These are phyloP conservation scores for Aphrophora alni DNA, from an alignment of 2,888 invertebrate genomes.

Conservation along the genomic window DNA sequence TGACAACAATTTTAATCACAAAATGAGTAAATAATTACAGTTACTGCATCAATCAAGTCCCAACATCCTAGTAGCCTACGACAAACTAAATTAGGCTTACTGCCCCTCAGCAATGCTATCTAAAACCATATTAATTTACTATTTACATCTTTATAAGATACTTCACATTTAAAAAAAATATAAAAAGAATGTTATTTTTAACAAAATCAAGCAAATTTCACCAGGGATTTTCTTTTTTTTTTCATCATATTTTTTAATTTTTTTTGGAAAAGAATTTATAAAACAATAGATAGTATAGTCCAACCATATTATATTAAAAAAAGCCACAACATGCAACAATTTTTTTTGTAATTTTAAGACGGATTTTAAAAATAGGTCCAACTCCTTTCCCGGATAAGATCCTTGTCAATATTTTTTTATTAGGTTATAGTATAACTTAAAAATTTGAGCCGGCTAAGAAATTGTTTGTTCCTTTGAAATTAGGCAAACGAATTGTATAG, in stretches of 20 bases:
- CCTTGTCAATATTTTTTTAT: no score
- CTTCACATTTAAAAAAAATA: slow-evolving; percentile 15
- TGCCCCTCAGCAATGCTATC: background rate
- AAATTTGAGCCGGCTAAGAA: no score
- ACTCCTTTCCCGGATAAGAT: no score
- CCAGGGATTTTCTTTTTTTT: background rate
- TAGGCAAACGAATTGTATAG: no score
- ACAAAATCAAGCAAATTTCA: background rate
- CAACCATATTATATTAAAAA: no score
- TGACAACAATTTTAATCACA: slow-evolving; percentile 47
- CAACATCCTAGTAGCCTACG: background rate
- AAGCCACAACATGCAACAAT: no score
- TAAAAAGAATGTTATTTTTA: background rate
- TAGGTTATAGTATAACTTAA: no score
- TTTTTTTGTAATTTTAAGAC: no score
- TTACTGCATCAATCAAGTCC: slow-evolving; percentile 4
- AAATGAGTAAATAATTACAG: slow-evolving; percentile 34
- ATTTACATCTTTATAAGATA: slow-evolving; percentile 36
- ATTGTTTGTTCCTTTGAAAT: no score
- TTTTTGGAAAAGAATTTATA: background rate
- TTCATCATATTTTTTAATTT: background rate
- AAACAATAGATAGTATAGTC: background rate
- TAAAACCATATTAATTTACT: background rate
- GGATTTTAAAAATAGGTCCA: no score
- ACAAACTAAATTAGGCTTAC: slow-evolving; percentile 11